Percentiles rank a stretch among this genome's conserved stretches.
Evolutionary conservation across 2,888 invertebrate species (phyloP).

Genomic region (Caenorhabditis sulstoni): DNA sequence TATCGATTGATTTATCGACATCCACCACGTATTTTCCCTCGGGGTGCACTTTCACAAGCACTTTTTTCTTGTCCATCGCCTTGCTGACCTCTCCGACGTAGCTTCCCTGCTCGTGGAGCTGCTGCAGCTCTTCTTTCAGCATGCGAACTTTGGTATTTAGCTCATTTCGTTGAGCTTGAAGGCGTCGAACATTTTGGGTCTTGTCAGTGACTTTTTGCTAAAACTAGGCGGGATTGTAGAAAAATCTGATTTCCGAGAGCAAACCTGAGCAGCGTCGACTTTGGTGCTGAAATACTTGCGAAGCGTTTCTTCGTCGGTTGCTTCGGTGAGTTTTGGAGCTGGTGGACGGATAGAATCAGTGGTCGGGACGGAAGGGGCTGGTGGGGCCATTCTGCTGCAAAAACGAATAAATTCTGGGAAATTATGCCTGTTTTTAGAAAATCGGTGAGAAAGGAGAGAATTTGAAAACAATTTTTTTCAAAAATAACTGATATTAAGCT

Average conservation of each 20-base stretch:
- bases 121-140: slow-evolving; percentile 96
- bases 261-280: slow-evolving; percentile 92
- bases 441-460: too few species aligned
- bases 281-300: slow-evolving; percentile 92
- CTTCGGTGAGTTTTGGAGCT: slow-evolving; percentile 34
- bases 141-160: slow-evolving; percentile 99
- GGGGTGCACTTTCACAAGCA: slow-evolving; percentile 98
- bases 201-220: slow-evolving; percentile 93
- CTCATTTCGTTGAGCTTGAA: slow-evolving; percentile 99
- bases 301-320: slow-evolving; percentile 67
- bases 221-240: slow-evolving; percentile 55
- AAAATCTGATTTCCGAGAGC: neutral
- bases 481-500: too few species aligned
- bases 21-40: slow-evolving; percentile 99
- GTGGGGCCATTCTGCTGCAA: slow-evolving; percentile 32
- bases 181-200: slow-evolving; percentile 94
- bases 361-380: slow-evolving; percentile 21
- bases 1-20: slow-evolving; percentile 98
- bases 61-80: slow-evolving; percentile 99
- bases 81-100: slow-evolving; percentile 99
- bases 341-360: neutral
- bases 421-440: neutral
- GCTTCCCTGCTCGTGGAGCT: slow-evolving; percentile 95
- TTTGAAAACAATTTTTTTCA: too few species aligned
- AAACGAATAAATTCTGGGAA: neutral